A percentile compares a stretch with the other conserved stretches of the same genome.
Conservation (phyloP, 2,888 invertebrate genomes). For the Zygothrica quintamaculata region DNA sequence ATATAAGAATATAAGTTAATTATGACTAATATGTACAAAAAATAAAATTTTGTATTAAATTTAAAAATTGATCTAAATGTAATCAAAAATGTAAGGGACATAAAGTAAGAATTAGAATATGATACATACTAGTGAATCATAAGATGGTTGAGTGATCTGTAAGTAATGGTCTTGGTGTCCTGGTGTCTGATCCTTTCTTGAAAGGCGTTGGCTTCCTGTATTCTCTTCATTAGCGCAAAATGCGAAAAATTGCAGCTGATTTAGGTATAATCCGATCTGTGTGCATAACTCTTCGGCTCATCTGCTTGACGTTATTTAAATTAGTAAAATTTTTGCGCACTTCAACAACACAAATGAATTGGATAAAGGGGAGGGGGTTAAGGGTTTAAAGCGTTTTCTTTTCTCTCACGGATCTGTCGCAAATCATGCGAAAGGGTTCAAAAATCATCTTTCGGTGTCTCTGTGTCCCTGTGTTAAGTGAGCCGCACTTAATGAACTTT, state of each 20-base stretch:
- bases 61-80: too few relatives aligned
- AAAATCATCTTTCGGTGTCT: conserved; percentile 24
- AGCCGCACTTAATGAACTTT: conserved; percentile 76
- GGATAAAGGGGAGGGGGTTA: neutral
- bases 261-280: conserved; percentile 58
- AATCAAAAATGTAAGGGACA: too few relatives aligned
- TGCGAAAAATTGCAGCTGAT: conserved; percentile 76
- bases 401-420: conserved; percentile 62
- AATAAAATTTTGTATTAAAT: too few relatives aligned
- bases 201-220: conserved; percentile 24
- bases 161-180: too few relatives aligned
- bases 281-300: conserved; percentile 21
- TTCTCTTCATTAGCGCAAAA: conserved; percentile 61
- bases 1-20: too few relatives aligned
- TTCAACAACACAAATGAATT: conserved; percentile 30
- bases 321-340: conserved; percentile 61
- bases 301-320: conserved; percentile 56
- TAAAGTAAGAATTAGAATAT: too few relatives aligned
- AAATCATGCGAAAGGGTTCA: conserved; percentile 50
- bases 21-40: too few relatives aligned
- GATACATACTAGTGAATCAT: too few relatives aligned
- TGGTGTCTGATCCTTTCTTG: conserved; percentile 3
- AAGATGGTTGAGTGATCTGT: too few relatives aligned
- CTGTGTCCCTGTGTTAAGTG: conserved; percentile 70
- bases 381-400: conserved; percentile 55